These are phyloP conservation scores for Xestia sexstrigata DNA, from an alignment of 2,888 invertebrate species.

Conservation along the genomic window DNA sequence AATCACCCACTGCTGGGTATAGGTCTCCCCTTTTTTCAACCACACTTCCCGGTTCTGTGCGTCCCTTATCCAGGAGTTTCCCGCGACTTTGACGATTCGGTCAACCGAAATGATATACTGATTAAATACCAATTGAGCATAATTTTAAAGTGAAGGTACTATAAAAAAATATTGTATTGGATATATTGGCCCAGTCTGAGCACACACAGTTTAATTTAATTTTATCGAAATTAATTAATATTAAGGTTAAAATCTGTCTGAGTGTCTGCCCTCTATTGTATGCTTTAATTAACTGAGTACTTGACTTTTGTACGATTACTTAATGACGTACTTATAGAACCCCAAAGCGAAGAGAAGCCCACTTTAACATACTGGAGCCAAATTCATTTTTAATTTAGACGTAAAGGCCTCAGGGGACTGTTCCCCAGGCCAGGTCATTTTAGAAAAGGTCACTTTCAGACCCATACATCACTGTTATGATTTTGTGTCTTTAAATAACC, in stretches of 20 bases:
- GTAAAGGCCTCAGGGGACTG: background rate
- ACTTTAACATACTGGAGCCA: background rate
- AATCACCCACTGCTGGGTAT: too few species aligned
- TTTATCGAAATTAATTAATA: background rate
- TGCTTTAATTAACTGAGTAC: slow-evolving; percentile 12
- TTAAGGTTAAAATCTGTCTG: slow-evolving; percentile 9
- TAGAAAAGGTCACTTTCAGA: background rate
- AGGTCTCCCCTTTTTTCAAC: too few species aligned
- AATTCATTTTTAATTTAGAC: slow-evolving; percentile 16
- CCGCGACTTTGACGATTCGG: too few species aligned
- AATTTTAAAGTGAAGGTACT: too few species aligned
- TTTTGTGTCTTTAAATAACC: background rate
- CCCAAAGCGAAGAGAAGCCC: slow-evolving; percentile 8
- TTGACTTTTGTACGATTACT: slow-evolving; percentile 24
- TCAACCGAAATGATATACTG: too few species aligned
- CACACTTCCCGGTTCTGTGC: too few species aligned
- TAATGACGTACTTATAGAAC: slow-evolving; percentile 26
- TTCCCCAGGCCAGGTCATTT: background rate
- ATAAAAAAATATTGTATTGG: background rate
- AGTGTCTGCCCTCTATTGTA: slow-evolving; percentile 11
- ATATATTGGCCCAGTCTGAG: background rate
- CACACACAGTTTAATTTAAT: background rate
- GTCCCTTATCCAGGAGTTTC: too few species aligned
- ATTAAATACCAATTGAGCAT: too few species aligned
- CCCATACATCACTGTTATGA: background rate